Evolutionary conservation across 2,797 vertebrate genomes (phyloP), one percentile per base, ranked within the genome.

Genomic region (Sebastes oblongus): DNA sequence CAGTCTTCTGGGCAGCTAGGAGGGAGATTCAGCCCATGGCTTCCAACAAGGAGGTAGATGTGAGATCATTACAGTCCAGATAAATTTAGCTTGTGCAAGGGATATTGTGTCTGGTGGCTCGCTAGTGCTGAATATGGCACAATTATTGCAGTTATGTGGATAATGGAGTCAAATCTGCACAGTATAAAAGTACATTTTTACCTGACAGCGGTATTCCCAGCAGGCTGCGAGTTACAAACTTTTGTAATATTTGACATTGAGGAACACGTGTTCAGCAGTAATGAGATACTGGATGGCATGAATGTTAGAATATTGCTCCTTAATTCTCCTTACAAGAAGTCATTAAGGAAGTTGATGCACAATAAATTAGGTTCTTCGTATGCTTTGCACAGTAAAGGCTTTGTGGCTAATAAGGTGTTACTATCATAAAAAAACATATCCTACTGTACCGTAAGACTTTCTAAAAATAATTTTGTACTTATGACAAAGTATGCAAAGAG

Each of bases 21-120:
- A 91, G 80, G 83, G 82, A 80, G 75, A 92, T 84, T 91, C 75
- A 75, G 80, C 69, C 73, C 58, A 83, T 86, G 77, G 81, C 72
- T 85, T 82, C 75, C 82, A 90, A 94, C 83, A 78, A 81, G 77
- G 77, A 80, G 83, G 81, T 58, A 87, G 81, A 89, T 81, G 77
- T 86, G 89, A 92, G 87, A 93, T 93, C 92, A 93, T 93, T 93
- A 93, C 56, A 75, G 88, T 72, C 71, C 72, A 73, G 86, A 86
- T 93, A 91, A 89, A 92, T 93, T 90, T 91, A 92, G 84, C 86
- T 85, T 83, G 82, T 86, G 85, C 73, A 65, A 85, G 72, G 73
- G 68, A 42, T 66, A 75, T 87, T 77, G 73, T 78, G 78, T 72
- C 82, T 82, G 32, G n/a, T 54, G 50, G 50, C 46, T 50, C 8